phyloP scores from a whole-genome alignment of 2,888 invertebrate genomes.

The Leistus spinibarbis region DNA sequence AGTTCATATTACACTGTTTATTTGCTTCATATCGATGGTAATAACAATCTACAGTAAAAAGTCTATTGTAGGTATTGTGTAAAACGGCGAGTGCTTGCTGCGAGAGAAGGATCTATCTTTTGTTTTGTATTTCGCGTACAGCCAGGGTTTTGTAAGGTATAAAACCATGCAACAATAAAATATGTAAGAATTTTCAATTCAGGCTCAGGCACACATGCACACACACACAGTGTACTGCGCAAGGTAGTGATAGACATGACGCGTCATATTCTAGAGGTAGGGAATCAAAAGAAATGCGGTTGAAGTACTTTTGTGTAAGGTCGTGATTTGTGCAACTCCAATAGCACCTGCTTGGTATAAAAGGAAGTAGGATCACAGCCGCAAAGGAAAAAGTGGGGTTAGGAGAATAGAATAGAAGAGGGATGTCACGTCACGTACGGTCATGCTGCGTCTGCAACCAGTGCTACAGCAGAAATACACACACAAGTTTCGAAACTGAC shows the following conservation, averaged over 20 bases:
- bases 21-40: neutral
- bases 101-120: neutral
- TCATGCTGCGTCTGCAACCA: constrained; percentile 5
- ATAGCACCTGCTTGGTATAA: neutral
- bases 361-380: neutral
- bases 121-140: neutral
- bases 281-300: neutral
- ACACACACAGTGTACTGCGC: neutral
- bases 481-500: constrained; percentile 8
- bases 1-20: neutral
- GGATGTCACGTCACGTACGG: neutral
- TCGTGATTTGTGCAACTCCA: neutral
- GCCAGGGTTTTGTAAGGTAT: neutral
- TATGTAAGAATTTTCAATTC: constrained; percentile 31
- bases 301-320: neutral
- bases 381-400: neutral
- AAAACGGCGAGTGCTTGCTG: neutral
- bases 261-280: neutral
- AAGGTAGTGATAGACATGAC: neutral
- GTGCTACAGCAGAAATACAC: neutral
- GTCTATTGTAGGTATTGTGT: neutral
- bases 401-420: neutral
- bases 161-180: constrained; percentile 17
- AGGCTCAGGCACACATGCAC: constrained; percentile 1
- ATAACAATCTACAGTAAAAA: neutral